Percentiles rank a stretch among this genome's conserved stretches.
These are phyloP conservation scores for Saturnia japonica DNA, from an alignment of 2,888 invertebrate species.

Conservation along the genomic window DNA sequence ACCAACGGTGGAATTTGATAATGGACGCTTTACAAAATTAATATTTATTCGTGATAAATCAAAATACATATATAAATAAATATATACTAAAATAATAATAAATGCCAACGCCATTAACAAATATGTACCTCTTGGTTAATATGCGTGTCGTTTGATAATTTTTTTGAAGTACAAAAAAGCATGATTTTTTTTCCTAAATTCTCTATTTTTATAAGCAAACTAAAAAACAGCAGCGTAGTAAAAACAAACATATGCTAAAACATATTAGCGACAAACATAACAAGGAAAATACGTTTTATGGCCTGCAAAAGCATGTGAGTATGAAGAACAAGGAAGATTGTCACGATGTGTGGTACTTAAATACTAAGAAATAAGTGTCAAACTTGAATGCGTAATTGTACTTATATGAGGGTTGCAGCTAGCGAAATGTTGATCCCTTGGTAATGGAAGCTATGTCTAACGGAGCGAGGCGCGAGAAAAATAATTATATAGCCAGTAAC, in stretches of 20 bases:
- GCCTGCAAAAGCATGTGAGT: conserved; percentile 37
- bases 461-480: conserved; percentile 36
- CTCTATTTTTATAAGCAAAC: conserved; percentile 3
- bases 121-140: neutral
- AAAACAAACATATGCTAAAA: conserved; percentile 12
- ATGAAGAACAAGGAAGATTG: conserved; percentile 6
- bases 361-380: conserved; percentile 15
- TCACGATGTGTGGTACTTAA: conserved; percentile 14
- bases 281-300: conserved; percentile 64
- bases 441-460: conserved; percentile 53
- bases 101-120: neutral
- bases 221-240: neutral
- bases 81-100: neutral
- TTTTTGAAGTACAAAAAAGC: neutral
- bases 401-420: conserved; percentile 17
- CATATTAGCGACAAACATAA: conserved; percentile 28
- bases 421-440: conserved; percentile 53
- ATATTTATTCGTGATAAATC: neutral
- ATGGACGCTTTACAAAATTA: too few species aligned
- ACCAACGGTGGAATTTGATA: too few species aligned
- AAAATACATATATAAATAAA: neutral
- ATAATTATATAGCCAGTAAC: conserved; percentile 55
- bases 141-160: neutral
- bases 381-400: conserved; percentile 8
- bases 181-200: neutral